These are phyloP conservation scores for Tortrix viridana DNA, from an alignment of 2,888 invertebrate genomes.

Conservation along the genomic window DNA sequence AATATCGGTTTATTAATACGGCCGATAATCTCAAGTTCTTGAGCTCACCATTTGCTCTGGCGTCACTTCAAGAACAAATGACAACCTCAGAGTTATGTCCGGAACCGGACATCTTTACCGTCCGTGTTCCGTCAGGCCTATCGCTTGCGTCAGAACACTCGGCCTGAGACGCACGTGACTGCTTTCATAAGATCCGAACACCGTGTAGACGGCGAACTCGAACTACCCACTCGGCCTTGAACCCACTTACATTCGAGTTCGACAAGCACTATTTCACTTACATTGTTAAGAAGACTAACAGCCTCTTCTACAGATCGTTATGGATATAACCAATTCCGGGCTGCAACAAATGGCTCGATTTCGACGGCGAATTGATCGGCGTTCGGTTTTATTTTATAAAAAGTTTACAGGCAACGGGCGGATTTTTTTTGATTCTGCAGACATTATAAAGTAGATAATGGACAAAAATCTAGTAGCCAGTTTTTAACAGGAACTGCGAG, in stretches of 20 bases:
- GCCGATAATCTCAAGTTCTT: too few relatives aligned
- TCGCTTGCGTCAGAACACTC: slow-evolving; percentile 34
- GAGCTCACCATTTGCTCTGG: too few relatives aligned
- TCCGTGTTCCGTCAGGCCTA: slow-evolving; percentile 2
- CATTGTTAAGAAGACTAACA: slow-evolving; percentile 2
- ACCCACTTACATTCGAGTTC: slow-evolving; percentile 6
- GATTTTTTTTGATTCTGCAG: neutral
- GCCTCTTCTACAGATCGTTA: slow-evolving; percentile 16
- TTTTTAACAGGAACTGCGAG: slow-evolving; percentile 6
- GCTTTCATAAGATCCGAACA: slow-evolving; percentile 33
- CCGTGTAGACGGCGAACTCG: slow-evolving; percentile 25
- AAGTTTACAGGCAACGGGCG: neutral
- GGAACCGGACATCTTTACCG: too few relatives aligned
- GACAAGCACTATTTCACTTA: slow-evolving; percentile 12
- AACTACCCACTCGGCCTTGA: slow-evolving; percentile 13
- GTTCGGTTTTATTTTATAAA: slow-evolving; percentile 18
- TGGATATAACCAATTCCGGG: slow-evolving; percentile 26
- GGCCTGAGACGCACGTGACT: slow-evolving; percentile 36
- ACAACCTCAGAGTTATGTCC: too few relatives aligned
- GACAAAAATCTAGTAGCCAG: slow-evolving; percentile 4
- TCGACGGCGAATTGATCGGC: slow-evolving; percentile 26
- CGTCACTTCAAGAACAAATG: too few relatives aligned
- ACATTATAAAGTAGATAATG: slow-evolving; percentile 8
- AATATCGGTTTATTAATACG: too few relatives aligned
- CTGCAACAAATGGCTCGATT: slow-evolving; percentile 34